A percentile compares a stretch with the other conserved stretches of the same genome.
These are phyloP conservation scores for Agrochola lychnidis DNA, from an alignment of 2,888 invertebrate genomes.

Conservation along the genomic window DNA sequence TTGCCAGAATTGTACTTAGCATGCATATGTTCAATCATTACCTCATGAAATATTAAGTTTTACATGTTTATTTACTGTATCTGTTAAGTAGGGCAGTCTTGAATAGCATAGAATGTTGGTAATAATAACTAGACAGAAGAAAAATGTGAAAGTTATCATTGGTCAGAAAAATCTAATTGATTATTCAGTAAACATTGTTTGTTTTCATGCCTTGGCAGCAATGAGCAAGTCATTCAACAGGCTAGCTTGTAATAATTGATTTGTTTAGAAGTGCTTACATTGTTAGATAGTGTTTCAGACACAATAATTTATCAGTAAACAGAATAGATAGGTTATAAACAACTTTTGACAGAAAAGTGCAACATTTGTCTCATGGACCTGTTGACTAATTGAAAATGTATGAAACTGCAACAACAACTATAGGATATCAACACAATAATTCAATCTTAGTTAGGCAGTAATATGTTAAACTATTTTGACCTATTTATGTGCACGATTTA, in stretches of 20 bases:
- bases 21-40: no score
- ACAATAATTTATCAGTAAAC: slow-evolving; percentile 34
- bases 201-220: slow-evolving; percentile 22
- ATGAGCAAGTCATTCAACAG: slow-evolving; percentile 36
- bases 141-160: slow-evolving; percentile 57
- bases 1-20: no score
- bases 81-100: not conserved
- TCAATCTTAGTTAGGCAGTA: slow-evolving; percentile 10
- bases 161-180: slow-evolving; percentile 26
- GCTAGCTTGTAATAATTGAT: slow-evolving; percentile 22
- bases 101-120: not conserved
- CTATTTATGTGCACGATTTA: slow-evolving; percentile 51
- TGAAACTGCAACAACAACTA: slow-evolving; percentile 19
- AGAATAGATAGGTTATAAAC: slow-evolving; percentile 59
- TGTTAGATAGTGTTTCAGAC: slow-evolving; percentile 27
- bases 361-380: not conserved
- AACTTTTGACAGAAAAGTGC: slow-evolving; percentile 50
- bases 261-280: slow-evolving; percentile 31
- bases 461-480: slow-evolving; percentile 53
- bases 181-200: slow-evolving; percentile 45
- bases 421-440: slow-evolving; percentile 13
- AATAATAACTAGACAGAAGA: slow-evolving; percentile 26
- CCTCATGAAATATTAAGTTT: not conserved
- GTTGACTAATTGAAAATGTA: slow-evolving; percentile 1
- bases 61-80: not conserved